A percentile compares a stretch with the other conserved stretches of the same genome.
These are phyloP conservation scores for Eretmocerus hayati DNA, from an alignment of 2,888 invertebrate species.

Conservation along the genomic window DNA sequence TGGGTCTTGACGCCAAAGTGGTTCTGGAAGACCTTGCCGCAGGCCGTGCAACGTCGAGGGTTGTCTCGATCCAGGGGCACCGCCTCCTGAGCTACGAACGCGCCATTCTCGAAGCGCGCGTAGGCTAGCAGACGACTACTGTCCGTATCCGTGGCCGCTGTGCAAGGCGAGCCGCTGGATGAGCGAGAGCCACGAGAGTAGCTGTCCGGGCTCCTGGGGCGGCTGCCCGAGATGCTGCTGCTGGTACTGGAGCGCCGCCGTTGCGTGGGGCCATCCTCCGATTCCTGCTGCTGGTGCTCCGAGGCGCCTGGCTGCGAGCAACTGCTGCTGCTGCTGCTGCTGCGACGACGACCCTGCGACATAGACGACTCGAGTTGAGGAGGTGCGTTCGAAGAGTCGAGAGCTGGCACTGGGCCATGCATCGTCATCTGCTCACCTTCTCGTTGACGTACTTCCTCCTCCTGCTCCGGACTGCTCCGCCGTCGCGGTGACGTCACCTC, in stretches of 20 bases:
- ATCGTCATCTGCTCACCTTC: slow-evolving; percentile 33
- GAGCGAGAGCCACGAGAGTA: slow-evolving; percentile 46
- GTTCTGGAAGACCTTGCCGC: slow-evolving; percentile 89
- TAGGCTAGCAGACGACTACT: slow-evolving; percentile 50
- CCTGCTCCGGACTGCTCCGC: neutral
- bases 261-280: slow-evolving; percentile 1
- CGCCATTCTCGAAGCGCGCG: slow-evolving; percentile 68
- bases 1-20: slow-evolving; percentile 90
- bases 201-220: slow-evolving; percentile 41
- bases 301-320: slow-evolving; percentile 48
- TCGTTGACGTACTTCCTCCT: slow-evolving; percentile 27
- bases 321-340: no score
- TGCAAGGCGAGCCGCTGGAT: slow-evolving; percentile 46
- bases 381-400: slow-evolving; percentile 57
- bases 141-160: slow-evolving; percentile 46
- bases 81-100: slow-evolving; percentile 71
- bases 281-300: slow-evolving; percentile 26
- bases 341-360: slow-evolving; percentile 68
- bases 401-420: slow-evolving; percentile 48
- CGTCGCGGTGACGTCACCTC: neutral
- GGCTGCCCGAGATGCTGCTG: slow-evolving; percentile 17
- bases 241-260: slow-evolving; percentile 53
- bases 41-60: slow-evolving; percentile 83
- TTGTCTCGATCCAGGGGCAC: slow-evolving; percentile 89
- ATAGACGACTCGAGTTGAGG: slow-evolving; percentile 69